Base-by-base conservation (phyloP, 1,140 invertebrate genomes). In the Brevipalpus yothersi region DNA sequence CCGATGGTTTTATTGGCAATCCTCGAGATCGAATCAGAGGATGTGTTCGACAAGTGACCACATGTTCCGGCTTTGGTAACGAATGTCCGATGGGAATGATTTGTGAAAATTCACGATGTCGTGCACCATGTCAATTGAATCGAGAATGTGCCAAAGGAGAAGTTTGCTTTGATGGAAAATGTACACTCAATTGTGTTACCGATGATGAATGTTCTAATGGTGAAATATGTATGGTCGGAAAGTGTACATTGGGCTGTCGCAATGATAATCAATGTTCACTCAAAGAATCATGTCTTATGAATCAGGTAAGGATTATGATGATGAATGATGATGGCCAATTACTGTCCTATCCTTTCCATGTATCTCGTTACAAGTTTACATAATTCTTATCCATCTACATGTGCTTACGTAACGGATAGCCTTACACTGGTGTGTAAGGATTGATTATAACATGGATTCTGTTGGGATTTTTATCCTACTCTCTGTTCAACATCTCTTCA, bases 401-500 rank as follows among this genome's bases (percentile, higher is more conserved):
- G n/a, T n/a, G n/a, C n/a, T n/a, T n/a, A n/a, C n/a, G n/a, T n/a
- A n/a, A n/a, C n/a, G n/a, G n/a, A n/a, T n/a, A n/a, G n/a, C n/a
- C n/a, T n/a, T n/a, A n/a, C n/a, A n/a, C n/a, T n/a, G n/a, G n/a
- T n/a, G n/a, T n/a, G n/a, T n/a, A n/a, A n/a, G 31, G 31, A 31
- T 31, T 31, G 31, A 31, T 31, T 31, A n/a, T n/a, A 31, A 0
- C 89, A 90, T 70, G 85, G 86, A 4, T 70, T 87, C 1, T 92
- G 87, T 67, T 76, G 88, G 0, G 78, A 82, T 19, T 78, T 84
- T 59, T 80, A 84, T 66, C 86, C 90, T 70, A 76, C 81, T 41
- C 84, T 84, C 1, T 79, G 81, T 67, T 92, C 87, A 69, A 76
- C 81, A 2, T 92, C 87, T 66, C 79, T 81, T 64, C 68, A 75